phyloP scores from a whole-genome alignment of 1,140 invertebrate species.

The Zaprionus taronus region DNA sequence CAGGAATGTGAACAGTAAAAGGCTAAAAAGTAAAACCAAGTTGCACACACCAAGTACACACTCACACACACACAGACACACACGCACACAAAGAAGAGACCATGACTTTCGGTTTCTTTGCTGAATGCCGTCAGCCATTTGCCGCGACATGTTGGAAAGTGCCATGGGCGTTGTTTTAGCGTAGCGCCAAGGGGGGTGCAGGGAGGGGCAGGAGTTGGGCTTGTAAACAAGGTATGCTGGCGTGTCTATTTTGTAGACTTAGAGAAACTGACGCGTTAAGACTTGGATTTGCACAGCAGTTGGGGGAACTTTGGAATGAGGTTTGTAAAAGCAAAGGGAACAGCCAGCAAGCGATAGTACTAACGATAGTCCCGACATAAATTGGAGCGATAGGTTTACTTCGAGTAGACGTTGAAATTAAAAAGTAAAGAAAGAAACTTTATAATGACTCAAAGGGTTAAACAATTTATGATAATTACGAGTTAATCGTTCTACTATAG shows the following conservation, averaged over 20 bases:
- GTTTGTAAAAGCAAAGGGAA: not conserved
- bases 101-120: constrained; percentile 62
- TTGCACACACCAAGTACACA: not conserved
- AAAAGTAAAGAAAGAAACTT: not conserved
- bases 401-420: not conserved
- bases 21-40: constrained; percentile 57
- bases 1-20: constrained; percentile 55
- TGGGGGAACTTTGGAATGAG: constrained; percentile 10
- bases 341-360: not conserved
- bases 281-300: constrained; percentile 18
- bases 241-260: constrained; percentile 34
- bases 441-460: accelerated
- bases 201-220: not conserved
- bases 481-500: too few relatives aligned
- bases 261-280: constrained; percentile 44
- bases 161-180: constrained; percentile 7
- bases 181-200: not conserved
- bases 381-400: not conserved
- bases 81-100: constrained; percentile 3
- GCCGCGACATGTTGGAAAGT: constrained; percentile 50
- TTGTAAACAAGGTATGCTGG: constrained; percentile 41
- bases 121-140: constrained; percentile 52
- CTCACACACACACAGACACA: constrained; percentile 19
- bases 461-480: too few relatives aligned
- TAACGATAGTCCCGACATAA: not conserved